Conservation (phyloP, 2,113 vertebrate genomes). For the Nansenia antarctica region DNA sequence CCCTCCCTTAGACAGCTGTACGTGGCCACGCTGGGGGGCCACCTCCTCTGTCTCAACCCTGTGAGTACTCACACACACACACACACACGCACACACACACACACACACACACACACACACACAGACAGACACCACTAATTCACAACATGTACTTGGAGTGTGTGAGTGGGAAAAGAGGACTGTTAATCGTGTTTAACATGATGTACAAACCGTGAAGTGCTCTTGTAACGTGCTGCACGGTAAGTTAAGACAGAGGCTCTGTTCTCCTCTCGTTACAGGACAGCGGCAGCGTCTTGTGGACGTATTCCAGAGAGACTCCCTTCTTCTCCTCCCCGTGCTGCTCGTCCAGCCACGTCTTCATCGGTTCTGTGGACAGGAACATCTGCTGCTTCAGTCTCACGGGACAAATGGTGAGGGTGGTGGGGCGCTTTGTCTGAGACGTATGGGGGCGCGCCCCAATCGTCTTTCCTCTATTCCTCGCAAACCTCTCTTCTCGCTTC, state of each 20-base stretch:
- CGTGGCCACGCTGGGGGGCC: slow-evolving; percentile 83
- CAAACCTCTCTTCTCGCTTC: no score
- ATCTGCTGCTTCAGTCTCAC: slow-evolving; percentile 80
- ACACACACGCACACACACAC: neutral
- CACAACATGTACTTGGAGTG: neutral
- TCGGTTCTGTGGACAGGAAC: slow-evolving; percentile 91
- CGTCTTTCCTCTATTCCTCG: no score
- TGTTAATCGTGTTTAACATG: no score
- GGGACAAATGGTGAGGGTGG: slow-evolving; percentile 85
- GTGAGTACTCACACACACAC: slow-evolving; percentile 66
- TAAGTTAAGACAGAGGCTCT: neutral
- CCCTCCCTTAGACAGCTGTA: slow-evolving; percentile 77
- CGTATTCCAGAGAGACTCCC: slow-evolving; percentile 73
- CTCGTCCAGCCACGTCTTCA: slow-evolving; percentile 64
- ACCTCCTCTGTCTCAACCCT: slow-evolving; percentile 79
- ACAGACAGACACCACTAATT: neutral
- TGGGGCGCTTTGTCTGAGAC: no score
- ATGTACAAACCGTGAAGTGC: neutral
- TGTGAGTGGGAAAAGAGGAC: neutral
- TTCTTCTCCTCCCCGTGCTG: slow-evolving; percentile 91
- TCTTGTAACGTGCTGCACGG: neutral
- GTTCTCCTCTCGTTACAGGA: slow-evolving; percentile 71
- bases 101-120: no score
- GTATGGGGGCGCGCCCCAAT: no score
- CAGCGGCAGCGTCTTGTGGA: slow-evolving; percentile 82